Evolutionary conservation across 2,113 vertebrate species (phyloP), one percentile per base, ranked within the genome.

Genomic region (Motacilla tschutschensis): DNA sequence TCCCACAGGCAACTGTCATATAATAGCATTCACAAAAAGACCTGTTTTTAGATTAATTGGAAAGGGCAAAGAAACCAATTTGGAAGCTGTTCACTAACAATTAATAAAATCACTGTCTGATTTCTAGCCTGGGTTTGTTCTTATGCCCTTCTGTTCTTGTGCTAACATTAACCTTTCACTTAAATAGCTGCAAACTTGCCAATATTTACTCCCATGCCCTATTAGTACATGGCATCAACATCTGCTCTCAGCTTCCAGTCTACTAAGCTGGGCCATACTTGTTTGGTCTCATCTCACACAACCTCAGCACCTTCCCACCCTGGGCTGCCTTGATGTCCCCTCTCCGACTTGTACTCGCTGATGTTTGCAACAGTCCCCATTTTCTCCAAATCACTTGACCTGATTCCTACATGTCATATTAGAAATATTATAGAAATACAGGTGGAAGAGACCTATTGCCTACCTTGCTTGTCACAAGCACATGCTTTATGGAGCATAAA

Each of bases 131-230:
- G n/a, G 21, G 40, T 87, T 87, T 85, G 60, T 66, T 92, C 87
- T 83, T 79, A 71, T 21, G 75, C 20, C 67, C 67, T 87, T 87
- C 85, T 90, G 87, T 67, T 94, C 91, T 28, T 77, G 28, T 0
- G 8, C 60, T 79, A 85, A 63, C 57, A 63, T 43, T 89, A 92
- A 90, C 92, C 85, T 94, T 88, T 71, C 80, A 67, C 48, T 92
- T 79, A 76, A 87, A 83, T 29, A 88, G 47, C 43, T 87, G 75
- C 47, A 79, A 71, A 63, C 33, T 71, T 76, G 57, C 76, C 87
- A 90, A 26, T 90, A 79, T 93, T 94, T 93, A 93, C 85, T 85
- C 60, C 69, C 69, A 77, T 85, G 60, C 57, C 74, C 40, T 89
- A 29, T 83, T 87, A 82, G 71, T 76, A 87, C 40, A 8, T 5